Percentiles rank a stretch among this genome's conserved stretches.
Evolutionary conservation across 2,113 vertebrate species (phyloP).

Genomic region (Rhinopomastus cyanomelas): DNA sequence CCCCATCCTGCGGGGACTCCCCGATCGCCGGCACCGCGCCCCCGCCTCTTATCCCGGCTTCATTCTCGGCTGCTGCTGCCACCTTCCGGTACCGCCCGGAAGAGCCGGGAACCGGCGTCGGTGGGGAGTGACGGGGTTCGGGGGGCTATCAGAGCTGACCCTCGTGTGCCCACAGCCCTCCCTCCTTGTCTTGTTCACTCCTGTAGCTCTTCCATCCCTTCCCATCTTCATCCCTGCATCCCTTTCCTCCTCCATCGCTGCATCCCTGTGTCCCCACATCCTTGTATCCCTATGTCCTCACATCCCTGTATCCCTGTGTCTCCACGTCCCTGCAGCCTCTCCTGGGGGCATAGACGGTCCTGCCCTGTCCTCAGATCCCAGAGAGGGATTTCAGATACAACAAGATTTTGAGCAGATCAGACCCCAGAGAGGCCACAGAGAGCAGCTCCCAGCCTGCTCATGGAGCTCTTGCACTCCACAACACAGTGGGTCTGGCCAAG

Average conservation of each 20-base stretch:
- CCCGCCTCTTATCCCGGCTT: not conserved
- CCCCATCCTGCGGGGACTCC: not conserved
- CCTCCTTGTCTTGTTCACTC: too few species aligned
- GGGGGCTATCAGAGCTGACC: fast-evolving
- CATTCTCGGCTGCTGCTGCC: constrained; percentile 35
- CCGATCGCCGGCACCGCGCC: not conserved
- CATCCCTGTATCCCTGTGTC: not conserved
- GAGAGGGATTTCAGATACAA: not conserved
- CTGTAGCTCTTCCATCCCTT: too few species aligned
- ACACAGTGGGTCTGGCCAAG: fast-evolving
- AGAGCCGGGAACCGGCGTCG: not conserved
- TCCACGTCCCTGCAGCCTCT: not conserved
- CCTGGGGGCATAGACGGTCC: not conserved
- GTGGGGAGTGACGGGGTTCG: not conserved
- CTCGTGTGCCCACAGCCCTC: not conserved
- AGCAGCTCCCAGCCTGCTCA: not conserved
- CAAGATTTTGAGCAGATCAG: not conserved
- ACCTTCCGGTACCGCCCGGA: constrained; percentile 12
- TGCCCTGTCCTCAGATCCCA: not conserved
- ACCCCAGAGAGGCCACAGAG: not conserved
- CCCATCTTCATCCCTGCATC: not conserved
- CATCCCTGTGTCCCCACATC: not conserved
- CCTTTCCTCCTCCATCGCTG: too few species aligned
- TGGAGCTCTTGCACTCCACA: not conserved
- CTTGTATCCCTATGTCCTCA: fast-evolving